Evolutionary conservation across 1,140 invertebrate genomes (phyloP), one percentile per base, ranked within the genome.

Genomic region (Phthorimaea operculella): DNA sequence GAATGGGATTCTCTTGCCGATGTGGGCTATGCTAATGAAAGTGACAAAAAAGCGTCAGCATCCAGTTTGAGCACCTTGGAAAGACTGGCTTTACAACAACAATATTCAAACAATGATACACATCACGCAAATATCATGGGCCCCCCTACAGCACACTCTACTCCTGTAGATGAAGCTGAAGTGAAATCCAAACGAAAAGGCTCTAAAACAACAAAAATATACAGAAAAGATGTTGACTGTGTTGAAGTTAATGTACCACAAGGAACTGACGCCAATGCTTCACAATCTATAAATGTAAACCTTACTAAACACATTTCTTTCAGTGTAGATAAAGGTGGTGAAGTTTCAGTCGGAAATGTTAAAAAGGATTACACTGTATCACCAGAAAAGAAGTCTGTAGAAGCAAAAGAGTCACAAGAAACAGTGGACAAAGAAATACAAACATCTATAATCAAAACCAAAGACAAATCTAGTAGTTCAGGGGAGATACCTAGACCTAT

Each of bases 1-100:
- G 92, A 93, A 79, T 93, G 92, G 92, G 92, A 93, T 69, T 92
- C 90, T 57, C 88, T 91, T 49, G 92, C 91, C 7, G 92, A 93
- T 81, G 91, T 93, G 39, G 92, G 92, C 5, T 93, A 93, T 78
- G 86, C 70, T 17, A 89, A 90, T 72, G 81, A 80, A 58, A 87
- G 82, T 68, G 81, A 84, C 12, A 74, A 70, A 42, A 85, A 85
- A 58, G 74, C 63, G 4, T 83, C 59, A 56, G 76, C 62, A 71
- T 87, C 60, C 58, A 86, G 68, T 47, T 59, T 90, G 0, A 89
- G 88, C 60, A 89, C 89, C 4, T 79, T 90, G 52, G 89, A 90
- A 70, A 87, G 87, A 60, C 84, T 90, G 62, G 89, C 88, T 18
- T 69, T 86, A 33, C 70, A 81, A 51, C 75, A 79, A 68, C 79